Evolutionary conservation across 2,113 vertebrate genomes (phyloP), one percentile per base, ranked within the genome.

Genomic region (Sphyrna mokarran): DNA sequence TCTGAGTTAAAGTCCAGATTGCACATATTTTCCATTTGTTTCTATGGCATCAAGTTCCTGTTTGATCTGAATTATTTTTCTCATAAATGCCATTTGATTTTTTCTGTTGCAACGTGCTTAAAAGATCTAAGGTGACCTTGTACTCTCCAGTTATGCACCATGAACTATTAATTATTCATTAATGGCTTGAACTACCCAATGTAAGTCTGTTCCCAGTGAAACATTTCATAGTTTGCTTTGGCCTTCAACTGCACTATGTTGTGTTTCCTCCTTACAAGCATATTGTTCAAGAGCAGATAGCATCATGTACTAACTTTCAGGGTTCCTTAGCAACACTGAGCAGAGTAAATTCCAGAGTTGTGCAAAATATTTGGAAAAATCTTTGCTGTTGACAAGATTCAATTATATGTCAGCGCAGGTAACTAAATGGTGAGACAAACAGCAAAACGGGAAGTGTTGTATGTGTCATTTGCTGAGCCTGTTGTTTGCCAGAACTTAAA

Each of bases 91-190:
- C 61, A 66, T 68, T 48, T 70, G 37, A 63, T 69, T 40, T 94
- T 43, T 68, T 26, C n/a, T 70, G 87, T 29, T 90, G 80, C 87
- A 90, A 48, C 26, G 20, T 10, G 43, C 33, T n/a, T 37, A 70
- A 37, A 72, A 94, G 87, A 70, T 70, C 68, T 43, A 43, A 94
- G 22, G 66, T 94, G 66, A 94, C 66, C 93, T 94, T 94, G 37
- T 94, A 94, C 63, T 94, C 66, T 68, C 48, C n/a, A 40, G 54
- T 40, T 89, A 26, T 89, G 86, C 86, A 58, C 58, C 29, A 91
- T 70, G 22, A 68, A 69, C 93, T 66, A 94, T 94, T 70, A 94
- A 94, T 94, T 66, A 94, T 70, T 94, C 68, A 70, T 90, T 61
- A 33, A 90, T 70, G 93, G 66, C 9, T 70, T 94, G 69, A 70